Percentiles rank a stretch among this genome's conserved stretches.
phyloP scores from a whole-genome alignment of 2,113 vertebrate species.

The Diglossa brunneiventris region DNA sequence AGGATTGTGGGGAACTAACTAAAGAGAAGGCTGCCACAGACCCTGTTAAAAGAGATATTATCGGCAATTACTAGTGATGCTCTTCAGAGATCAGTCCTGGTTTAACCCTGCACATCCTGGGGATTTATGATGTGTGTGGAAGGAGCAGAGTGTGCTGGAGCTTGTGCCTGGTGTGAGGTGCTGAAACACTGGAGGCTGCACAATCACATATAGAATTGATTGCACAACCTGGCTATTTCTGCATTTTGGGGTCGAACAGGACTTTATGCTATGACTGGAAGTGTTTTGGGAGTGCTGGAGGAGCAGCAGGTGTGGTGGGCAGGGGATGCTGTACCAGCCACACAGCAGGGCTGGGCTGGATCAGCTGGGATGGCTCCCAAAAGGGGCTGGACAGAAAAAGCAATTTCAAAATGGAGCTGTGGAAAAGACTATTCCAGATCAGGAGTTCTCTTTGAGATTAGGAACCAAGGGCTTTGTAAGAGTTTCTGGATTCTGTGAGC shows the following conservation, averaged over 20 bases:
- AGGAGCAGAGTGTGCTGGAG: background rate
- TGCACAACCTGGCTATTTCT: background rate
- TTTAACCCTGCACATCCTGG: background rate
- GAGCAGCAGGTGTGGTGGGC: background rate
- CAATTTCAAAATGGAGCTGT: background rate
- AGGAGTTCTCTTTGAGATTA: background rate
- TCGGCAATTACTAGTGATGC: background rate
- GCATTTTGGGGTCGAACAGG: background rate
- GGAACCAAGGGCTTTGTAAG: background rate
- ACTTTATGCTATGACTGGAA: background rate
- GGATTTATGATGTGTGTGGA: background rate
- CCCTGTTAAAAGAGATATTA: background rate
- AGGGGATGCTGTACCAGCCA: fast-evolving
- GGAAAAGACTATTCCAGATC: background rate
- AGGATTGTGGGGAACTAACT: background rate
- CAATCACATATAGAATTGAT: background rate
- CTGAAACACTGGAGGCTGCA: background rate
- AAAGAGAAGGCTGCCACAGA: background rate
- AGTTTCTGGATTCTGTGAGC: background rate
- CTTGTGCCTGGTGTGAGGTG: background rate
- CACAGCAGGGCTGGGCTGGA: background rate
- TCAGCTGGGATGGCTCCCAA: background rate
- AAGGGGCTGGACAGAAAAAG: background rate
- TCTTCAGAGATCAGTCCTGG: background rate
- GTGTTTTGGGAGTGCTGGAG: background rate